phyloP scores from a whole-genome alignment of 2,113 vertebrate species.

The Symphodus melops region DNA sequence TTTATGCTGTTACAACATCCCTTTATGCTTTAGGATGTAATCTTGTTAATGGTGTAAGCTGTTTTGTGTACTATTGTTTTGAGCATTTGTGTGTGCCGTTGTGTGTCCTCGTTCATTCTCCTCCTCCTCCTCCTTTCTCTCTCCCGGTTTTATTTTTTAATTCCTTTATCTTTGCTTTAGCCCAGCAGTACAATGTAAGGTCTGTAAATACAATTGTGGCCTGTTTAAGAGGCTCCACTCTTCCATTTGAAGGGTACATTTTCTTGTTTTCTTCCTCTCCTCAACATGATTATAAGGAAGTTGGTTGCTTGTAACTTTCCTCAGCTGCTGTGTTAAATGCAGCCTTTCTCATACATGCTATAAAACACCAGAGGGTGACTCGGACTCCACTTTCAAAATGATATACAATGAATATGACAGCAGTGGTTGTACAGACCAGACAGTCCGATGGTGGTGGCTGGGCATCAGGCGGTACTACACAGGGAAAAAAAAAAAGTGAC shows the following conservation, averaged over 20 bases:
- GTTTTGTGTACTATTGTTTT: slow-evolving; percentile 67
- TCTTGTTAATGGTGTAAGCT: slow-evolving; percentile 76
- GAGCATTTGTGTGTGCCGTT: slow-evolving; percentile 36
- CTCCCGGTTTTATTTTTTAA: neutral
- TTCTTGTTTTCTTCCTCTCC: slow-evolving; percentile 49
- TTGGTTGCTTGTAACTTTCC: slow-evolving; percentile 50
- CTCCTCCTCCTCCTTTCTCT: neutral
- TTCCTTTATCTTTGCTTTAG: slow-evolving; percentile 10
- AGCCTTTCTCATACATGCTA: slow-evolving; percentile 4
- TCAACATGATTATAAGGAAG: slow-evolving; percentile 56
- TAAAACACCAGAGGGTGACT: slow-evolving; percentile 2
- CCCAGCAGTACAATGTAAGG: slow-evolving; percentile 41
- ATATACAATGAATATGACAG: neutral
- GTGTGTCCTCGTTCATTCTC: slow-evolving; percentile 19
- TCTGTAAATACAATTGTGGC: slow-evolving; percentile 64
- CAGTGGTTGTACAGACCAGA: no score
- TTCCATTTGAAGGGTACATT: slow-evolving; percentile 44
- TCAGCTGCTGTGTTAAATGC: slow-evolving; percentile 30
- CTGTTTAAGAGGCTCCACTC: slow-evolving; percentile 55
- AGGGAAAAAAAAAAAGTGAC: no score
- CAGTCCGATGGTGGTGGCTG: no score
- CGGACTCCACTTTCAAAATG: slow-evolving; percentile 4
- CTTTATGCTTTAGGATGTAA: slow-evolving; percentile 76
- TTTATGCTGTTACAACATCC: slow-evolving; percentile 72
- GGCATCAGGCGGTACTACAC: no score